These are phyloP conservation scores for Mactra quadrangularis DNA, from an alignment of 1,140 invertebrate genomes.

Conservation along the genomic window DNA sequence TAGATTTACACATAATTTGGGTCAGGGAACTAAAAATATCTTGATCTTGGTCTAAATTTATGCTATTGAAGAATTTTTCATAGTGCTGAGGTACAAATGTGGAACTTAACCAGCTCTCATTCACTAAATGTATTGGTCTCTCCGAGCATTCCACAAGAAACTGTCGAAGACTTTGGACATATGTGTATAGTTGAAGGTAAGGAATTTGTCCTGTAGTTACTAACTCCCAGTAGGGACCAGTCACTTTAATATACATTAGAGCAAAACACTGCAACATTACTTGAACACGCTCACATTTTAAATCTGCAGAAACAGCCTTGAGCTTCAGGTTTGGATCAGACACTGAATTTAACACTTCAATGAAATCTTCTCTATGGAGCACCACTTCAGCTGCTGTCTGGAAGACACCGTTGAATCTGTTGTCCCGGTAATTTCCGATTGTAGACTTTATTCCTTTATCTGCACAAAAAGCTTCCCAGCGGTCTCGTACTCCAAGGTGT, in stretches of 20 bases:
- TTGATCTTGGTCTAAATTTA: too few species aligned
- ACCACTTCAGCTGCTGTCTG: conserved; percentile 36
- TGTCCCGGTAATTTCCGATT: conserved; percentile 33
- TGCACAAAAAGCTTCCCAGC: conserved; percentile 31
- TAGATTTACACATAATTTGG: background rate
- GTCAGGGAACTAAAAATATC: too few species aligned
- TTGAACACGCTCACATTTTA: background rate
- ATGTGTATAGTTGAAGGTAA: conserved; percentile 42
- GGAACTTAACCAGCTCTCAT: too few species aligned
- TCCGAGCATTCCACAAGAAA: background rate
- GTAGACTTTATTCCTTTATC: conserved; percentile 16
- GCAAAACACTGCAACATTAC: background rate
- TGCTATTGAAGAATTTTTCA: too few species aligned
- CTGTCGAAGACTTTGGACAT: background rate
- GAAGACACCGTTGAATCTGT: conserved; percentile 23
- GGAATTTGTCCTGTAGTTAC: background rate
- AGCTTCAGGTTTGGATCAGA: background rate
- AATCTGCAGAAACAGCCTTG: conserved; percentile 21
- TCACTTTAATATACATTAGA: conserved; percentile 4
- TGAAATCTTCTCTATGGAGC: conserved; percentile 20
- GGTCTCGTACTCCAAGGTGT: conserved; percentile 30
- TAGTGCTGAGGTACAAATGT: too few species aligned
- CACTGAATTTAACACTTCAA: background rate
- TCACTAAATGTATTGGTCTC: background rate
- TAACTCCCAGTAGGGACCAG: conserved; percentile 40